Base-by-base conservation (phyloP, 2,113 vertebrate genomes). In the Pseudonaja textilis region DNA sequence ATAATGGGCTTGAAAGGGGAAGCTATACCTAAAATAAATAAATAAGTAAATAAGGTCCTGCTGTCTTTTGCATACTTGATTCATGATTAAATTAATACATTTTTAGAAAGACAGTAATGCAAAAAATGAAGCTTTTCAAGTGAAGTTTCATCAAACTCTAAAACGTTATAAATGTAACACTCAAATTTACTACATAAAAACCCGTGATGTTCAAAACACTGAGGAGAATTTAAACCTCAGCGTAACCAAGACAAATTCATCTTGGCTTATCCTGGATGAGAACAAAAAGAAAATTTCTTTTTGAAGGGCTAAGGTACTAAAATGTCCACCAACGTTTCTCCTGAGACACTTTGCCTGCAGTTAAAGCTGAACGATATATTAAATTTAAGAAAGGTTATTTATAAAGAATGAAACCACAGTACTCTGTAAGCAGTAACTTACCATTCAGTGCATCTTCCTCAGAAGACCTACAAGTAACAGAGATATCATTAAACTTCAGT, bases 1-100 rank as follows among this genome's bases (percentile, higher is more conserved):
- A 99, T 97, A 81, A 97, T 98, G 69, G 99, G 99, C 94, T 99
- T 99, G 97, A 99, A 99, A 85, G 99, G 99, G 91, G 99, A 99
- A 93, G 99, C 99, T 88, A 99, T 99, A 90, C 99, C 99, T 99
- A 95, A 4, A 94, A 96, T 96, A 74, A 45, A 52, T 91, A 4
- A 94, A 96, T 95, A 81, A 45, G 74, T 81, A 42, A 55, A 92
- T 39, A 94, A 87, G 0, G 1, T 93, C 1, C 94, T 55, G 39
- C 39, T 88, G 34, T 23, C 54, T 20, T 56, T 52, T 26, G 85
- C 93, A 34, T 47, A 91, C 69, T 89, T 55, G 9, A 1, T 1
- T 5, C 56, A 42, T 34, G 7, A 61, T 86, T 61, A 85, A 85
- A 52, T 64, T 47, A 11, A 11, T 23, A 55, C 45, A 39, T 47